These are phyloP conservation scores for Microctenopoma stevenorrisi DNA, from an alignment of 2,797 vertebrate species.

Conservation along the genomic window DNA sequence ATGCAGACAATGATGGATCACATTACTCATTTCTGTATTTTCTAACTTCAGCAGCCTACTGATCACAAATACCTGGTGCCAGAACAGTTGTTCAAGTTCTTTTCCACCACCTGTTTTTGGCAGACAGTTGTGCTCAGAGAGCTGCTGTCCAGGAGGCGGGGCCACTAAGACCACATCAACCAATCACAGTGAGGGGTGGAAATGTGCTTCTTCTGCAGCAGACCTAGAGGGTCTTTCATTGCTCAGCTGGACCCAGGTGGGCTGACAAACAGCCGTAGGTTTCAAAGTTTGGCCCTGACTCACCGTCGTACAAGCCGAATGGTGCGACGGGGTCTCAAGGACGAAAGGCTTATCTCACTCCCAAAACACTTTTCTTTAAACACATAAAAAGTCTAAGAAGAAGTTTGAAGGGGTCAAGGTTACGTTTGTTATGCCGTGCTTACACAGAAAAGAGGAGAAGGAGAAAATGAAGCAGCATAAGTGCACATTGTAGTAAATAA, in stretches of 20 bases:
- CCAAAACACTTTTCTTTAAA: neutral
- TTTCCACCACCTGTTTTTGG: slow-evolving; percentile 50
- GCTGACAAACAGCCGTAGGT: slow-evolving; percentile 43
- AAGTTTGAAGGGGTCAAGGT: slow-evolving; percentile 21
- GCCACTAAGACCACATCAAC: slow-evolving; percentile 37
- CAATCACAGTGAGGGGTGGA: slow-evolving; percentile 81
- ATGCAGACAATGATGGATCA: slow-evolving; percentile 35
- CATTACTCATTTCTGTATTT: slow-evolving; percentile 30
- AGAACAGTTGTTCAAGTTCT: slow-evolving; percentile 54
- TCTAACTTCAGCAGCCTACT: slow-evolving; percentile 57
- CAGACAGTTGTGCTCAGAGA: slow-evolving; percentile 60
- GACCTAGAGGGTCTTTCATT: slow-evolving; percentile 56
- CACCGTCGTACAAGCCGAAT: slow-evolving; percentile 28
- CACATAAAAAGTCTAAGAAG: neutral
- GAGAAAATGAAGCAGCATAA: slow-evolving; percentile 47
- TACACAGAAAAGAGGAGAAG: slow-evolving; percentile 45
- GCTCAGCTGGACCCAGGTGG: slow-evolving; percentile 70
- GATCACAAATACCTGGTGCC: slow-evolving; percentile 59
- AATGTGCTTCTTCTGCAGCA: slow-evolving; percentile 81
- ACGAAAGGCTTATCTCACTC: slow-evolving; percentile 5
- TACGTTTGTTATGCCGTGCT: slow-evolving; percentile 44
- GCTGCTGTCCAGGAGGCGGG: slow-evolving; percentile 63
- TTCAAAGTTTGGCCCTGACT: slow-evolving; percentile 38
- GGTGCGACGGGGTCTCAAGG: neutral
- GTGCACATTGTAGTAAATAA: slow-evolving; percentile 52